Evolutionary conservation across 1,140 invertebrate species (phyloP), one percentile per base, ranked within the genome.

Genomic region (Aplysia californica): DNA sequence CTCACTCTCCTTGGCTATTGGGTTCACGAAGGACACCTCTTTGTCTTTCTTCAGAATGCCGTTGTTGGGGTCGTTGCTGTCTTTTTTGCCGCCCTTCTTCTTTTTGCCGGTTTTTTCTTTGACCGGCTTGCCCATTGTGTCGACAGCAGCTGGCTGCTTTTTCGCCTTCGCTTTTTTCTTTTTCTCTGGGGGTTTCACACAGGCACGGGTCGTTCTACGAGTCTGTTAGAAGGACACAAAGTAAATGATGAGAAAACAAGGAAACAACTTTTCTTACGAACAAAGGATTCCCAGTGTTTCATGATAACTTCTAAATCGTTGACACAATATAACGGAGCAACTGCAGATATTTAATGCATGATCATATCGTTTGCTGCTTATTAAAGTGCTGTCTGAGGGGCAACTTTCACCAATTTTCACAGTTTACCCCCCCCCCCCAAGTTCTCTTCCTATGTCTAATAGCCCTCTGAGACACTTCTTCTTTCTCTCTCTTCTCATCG

Each of bases 1-100:
- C 73, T 84, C 79, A 29, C 84, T 80, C 56, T 87, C 86, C 33
- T 83, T 86, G 20, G 71, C 76, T 15, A 78, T 29, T 39, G 84
- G 82, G 33, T 80, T 83, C 1, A 79, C 70, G 74, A 86, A 86
- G 2, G 80, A 78, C 41, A 84, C 82, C 64, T 73, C 67, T 44
- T 64, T 77, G 20, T 70, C 75, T 75, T 68, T 78, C 33, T 58
- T 69, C 20, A 36, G 38, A 18, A 70, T 81, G 78, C 74, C 80
- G 72, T 26, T 76, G 64, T 44, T 78, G 41, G 1, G 58, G 31
- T 23, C 15, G 35, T 1, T 33, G 44, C 0, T 26, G 44, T 59
- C 76, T 76, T 74, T 59, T 39, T 50, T 56, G 2, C 68, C 61
- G 4, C 21, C 26, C 3, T 10, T 35, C 39, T 50, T 58, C n/a